Conservation (phyloP, 2,113 vertebrate species). For the Cyphomyrus plagiostoma region DNA sequence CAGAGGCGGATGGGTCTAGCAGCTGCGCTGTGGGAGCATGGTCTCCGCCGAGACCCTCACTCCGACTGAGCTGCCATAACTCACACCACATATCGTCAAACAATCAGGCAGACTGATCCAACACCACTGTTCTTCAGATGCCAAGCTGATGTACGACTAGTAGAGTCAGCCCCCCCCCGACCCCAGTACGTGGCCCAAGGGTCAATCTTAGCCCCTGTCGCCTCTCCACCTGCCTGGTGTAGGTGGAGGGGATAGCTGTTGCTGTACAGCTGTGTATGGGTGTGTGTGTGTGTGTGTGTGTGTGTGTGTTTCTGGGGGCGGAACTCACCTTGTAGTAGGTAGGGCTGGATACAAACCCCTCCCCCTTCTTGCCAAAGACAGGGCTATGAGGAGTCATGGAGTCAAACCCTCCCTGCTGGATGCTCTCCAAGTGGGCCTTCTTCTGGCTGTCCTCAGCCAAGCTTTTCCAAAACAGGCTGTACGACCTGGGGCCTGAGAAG, state of each 20-base stretch:
- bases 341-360: slow-evolving; percentile 43
- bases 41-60: background rate
- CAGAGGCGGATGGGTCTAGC: background rate
- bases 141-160: background rate
- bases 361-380: slow-evolving; percentile 39
- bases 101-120: background rate
- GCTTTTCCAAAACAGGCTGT: slow-evolving; percentile 50
- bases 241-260: background rate
- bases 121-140: background rate
- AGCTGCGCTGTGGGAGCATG: background rate
- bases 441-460: slow-evolving; percentile 52
- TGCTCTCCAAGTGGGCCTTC: slow-evolving; percentile 42
- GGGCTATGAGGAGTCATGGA: slow-evolving; percentile 41
- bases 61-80: too few species aligned
- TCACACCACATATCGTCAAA: background rate
- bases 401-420: slow-evolving; percentile 53
- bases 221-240: slow-evolving; percentile 43
- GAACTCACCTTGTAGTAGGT: slow-evolving; percentile 51
- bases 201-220: slow-evolving; percentile 39
- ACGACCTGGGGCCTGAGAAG: slow-evolving; percentile 54
- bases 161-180: background rate
- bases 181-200: background rate
- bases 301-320: background rate
- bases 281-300: too few species aligned
- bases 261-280: background rate